phyloP scores from a whole-genome alignment of 2,113 vertebrate genomes.

The Chlorodrepanis virens region DNA sequence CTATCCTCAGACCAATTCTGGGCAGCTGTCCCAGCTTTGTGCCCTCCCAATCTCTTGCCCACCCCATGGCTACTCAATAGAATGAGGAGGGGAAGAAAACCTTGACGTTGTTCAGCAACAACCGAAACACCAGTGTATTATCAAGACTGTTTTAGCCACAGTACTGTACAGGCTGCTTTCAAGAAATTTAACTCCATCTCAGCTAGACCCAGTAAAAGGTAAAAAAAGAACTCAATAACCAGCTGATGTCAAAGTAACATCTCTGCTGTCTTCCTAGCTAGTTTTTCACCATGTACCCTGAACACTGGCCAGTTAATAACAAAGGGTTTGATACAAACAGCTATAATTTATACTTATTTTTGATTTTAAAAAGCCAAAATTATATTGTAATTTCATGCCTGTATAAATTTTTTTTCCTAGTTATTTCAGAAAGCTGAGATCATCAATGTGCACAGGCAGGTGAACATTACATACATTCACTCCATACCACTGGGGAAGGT shows the following conservation, averaged over 20 bases:
- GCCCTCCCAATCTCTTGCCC: neutral
- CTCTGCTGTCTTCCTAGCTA: neutral
- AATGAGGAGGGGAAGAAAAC: accelerated
- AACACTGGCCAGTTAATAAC: neutral
- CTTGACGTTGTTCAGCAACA: neutral
- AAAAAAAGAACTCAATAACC: neutral
- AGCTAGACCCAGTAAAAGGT: neutral
- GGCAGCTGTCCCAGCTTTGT: neutral
- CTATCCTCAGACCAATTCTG: neutral
- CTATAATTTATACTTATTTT: neutral
- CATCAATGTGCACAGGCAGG: neutral
- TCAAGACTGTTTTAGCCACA: neutral
- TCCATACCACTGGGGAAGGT: accelerated
- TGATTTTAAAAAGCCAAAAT: neutral
- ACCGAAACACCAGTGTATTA: neutral
- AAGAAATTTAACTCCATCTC: neutral
- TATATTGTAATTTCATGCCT: neutral
- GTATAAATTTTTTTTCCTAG: neutral
- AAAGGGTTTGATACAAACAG: neutral
- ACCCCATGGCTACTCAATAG: neutral
- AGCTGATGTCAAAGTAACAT: neutral
- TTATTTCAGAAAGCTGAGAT: neutral
- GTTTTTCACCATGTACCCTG: neutral
- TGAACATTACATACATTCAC: neutral
- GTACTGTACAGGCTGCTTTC: neutral